Base-by-base conservation (phyloP, 2,888 invertebrate species). In the Hirtodrosophila histrioides region DNA sequence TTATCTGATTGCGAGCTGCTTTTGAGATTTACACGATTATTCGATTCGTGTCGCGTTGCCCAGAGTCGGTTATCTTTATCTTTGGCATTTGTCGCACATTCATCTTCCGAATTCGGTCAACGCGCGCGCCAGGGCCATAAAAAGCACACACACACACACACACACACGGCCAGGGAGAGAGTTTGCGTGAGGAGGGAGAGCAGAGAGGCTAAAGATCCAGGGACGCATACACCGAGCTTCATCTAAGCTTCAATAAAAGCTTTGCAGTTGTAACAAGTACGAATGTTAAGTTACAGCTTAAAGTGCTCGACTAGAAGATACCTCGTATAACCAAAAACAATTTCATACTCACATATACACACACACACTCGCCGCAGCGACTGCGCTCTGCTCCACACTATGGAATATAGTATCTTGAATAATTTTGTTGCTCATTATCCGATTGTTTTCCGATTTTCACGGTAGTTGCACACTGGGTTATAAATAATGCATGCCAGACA, bases 61-160 rank as follows among this genome's bases (percentile, higher is more conserved):
- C 41, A 29, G 29, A 56, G 46, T 33, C 9, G 54, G 9, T 55
- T 61, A 63, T 45, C 45, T 46, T 62, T 63, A 75, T 69, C 71
- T 74, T 41, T 69, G 64, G 51, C 77, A 73, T 76, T 76, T 83
- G 86, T 84, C 71, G 86, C 78, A 84, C 84, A 81, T 86, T 69
- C 84, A 78, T 86, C 87, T 86, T 84, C 71, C 78, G 55, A 82
- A 86, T 75, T 84, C 81, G 86, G 86, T 81, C 81, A 81, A 61
- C 55, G 75, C 68, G 76, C 73, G 73, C 74, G 75, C 65, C 72
- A 72, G 48, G 60, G 68, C 69, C 73, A 71, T 75, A 86, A 81
- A 80, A 62, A 51, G 36, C 27, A 11, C 27, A 27, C 27, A n/a
- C n/a, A n/a, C n/a, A n/a, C n/a, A n/a, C n/a, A n/a, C n/a, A n/a